Evolutionary conservation across 2,888 invertebrate genomes (phyloP).

Genomic region (Hydraecia micacea): DNA sequence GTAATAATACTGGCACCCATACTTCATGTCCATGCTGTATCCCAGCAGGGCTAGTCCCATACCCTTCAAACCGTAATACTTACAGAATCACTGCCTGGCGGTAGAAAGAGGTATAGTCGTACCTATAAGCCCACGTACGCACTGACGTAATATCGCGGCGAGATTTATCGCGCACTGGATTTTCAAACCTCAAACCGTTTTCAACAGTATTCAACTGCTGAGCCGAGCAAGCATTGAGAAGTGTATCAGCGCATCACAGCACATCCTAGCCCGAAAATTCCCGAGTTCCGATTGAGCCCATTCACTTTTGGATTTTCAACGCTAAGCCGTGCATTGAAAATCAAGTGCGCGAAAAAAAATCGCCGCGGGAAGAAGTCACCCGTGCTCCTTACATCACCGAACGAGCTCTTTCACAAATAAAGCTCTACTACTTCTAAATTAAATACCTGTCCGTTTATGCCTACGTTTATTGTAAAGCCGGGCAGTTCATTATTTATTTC

Average conservation of each 20-base stretch:
- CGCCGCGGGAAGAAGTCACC: too few relatives aligned
- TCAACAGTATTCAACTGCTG: not conserved
- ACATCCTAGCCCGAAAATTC: not conserved
- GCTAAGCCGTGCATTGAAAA: not conserved
- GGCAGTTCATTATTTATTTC: conserved; percentile 48
- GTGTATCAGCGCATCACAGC: not conserved
- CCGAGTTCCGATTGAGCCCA: too few relatives aligned
- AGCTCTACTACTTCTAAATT: conserved; percentile 11
- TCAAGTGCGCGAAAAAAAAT: not conserved
- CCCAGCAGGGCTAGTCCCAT: too few relatives aligned
- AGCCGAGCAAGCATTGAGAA: not conserved
- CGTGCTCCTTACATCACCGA: not conserved
- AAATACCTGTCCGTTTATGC: conserved; percentile 32
- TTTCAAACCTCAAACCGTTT: not conserved
- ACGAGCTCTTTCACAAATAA: conserved; percentile 4
- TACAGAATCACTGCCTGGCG: not conserved
- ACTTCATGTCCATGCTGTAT: too few relatives aligned
- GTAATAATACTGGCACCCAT: not conserved
- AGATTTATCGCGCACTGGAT: not conserved
- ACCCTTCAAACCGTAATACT: not conserved
- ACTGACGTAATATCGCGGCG: not conserved
- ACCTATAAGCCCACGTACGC: not conserved
- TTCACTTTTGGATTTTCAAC: not conserved
- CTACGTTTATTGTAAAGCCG: conserved; percentile 16
- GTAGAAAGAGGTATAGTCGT: not conserved